Conservation (phyloP, 2,113 vertebrate genomes). For the Tiliqua scincoides region DNA sequence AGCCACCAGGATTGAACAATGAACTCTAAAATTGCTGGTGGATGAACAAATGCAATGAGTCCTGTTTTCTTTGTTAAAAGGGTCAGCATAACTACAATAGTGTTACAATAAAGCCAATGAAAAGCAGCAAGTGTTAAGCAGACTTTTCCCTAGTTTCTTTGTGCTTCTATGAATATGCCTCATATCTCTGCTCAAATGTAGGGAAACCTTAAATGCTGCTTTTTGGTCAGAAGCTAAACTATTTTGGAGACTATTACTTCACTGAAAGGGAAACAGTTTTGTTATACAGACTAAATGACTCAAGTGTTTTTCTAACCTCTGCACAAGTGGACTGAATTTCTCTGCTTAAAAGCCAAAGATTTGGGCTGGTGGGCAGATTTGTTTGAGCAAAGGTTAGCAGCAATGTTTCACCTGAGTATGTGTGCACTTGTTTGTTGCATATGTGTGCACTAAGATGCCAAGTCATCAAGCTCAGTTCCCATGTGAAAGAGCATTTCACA, state of each 20-base stretch:
- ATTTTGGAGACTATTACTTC: not conserved
- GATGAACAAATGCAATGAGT: conserved; percentile 20
- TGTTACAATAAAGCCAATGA: conserved; percentile 12
- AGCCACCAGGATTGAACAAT: conserved; percentile 10
- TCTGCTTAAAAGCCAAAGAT: not conserved
- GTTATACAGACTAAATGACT: not conserved
- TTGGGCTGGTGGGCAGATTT: not conserved
- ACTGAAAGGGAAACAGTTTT: not conserved
- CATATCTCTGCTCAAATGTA: not conserved
- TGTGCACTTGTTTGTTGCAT: too few relatives aligned
- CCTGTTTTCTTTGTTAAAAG: not conserved
- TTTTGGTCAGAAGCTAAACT: not conserved
- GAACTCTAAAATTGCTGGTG: not conserved
- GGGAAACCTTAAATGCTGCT: not conserved
- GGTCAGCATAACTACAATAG: conserved; percentile 15
- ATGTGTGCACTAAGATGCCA: too few relatives aligned
- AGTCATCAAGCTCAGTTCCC: too few relatives aligned
- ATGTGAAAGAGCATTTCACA: not conserved
- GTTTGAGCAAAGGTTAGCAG: not conserved
- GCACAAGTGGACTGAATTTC: not conserved
- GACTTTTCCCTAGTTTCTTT: conserved; percentile 15
- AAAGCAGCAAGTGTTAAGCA: conserved; percentile 16
- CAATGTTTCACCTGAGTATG: not conserved
- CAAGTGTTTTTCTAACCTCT: not conserved
- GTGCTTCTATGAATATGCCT: not conserved